Conservation (phyloP, 2,888 invertebrate genomes). For the Coenonympha arcania region DNA sequence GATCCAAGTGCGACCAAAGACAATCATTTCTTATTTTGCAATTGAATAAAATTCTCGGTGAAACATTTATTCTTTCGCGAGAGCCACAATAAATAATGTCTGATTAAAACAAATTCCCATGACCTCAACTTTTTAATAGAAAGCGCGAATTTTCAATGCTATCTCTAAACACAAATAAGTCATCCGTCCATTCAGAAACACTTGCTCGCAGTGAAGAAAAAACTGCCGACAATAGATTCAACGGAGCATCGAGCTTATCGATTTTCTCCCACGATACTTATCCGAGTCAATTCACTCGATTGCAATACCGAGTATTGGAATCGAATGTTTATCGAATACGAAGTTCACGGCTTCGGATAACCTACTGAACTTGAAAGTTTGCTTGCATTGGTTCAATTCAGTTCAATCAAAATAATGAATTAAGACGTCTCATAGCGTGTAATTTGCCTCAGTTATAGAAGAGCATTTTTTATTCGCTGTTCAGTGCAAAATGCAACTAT, state of each 20-base stretch:
- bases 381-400: no score
- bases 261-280: slow-evolving; percentile 28
- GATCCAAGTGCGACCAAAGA: no score
- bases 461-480: no score
- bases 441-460: no score
- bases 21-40: no score
- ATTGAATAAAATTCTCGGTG: no score
- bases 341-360: slow-evolving; percentile 5
- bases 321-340: slow-evolving; percentile 20
- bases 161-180: slow-evolving; percentile 17
- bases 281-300: slow-evolving; percentile 19
- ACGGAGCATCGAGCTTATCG: slow-evolving; percentile 22
- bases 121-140: slow-evolving; percentile 16
- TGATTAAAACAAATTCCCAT: slow-evolving; percentile 7
- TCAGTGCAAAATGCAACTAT: no score
- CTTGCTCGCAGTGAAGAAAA: slow-evolving; percentile 12
- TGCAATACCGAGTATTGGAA: slow-evolving; percentile 7
- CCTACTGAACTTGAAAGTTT: not conserved
- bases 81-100: not conserved
- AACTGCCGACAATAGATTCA: slow-evolving; percentile 21
- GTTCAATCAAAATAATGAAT: no score
- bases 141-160: slow-evolving; percentile 15
- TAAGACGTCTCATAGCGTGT: no score
- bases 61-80: no score
- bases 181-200: slow-evolving; percentile 15